Conservation (phyloP, 2,888 invertebrate genomes). For the Oxyscelio sp. region DNA sequence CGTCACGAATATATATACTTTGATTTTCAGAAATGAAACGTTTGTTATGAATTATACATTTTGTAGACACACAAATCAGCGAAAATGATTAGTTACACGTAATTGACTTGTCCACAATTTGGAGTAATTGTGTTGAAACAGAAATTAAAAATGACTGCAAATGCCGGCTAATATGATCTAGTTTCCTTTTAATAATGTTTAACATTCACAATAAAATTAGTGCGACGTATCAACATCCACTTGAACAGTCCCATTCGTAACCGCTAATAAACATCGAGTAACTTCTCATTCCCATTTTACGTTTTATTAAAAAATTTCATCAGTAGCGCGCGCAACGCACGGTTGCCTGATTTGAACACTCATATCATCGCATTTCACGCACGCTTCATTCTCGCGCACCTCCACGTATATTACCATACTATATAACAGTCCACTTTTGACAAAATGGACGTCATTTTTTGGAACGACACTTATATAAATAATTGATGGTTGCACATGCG, state of each 20-base stretch:
- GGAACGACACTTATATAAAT: slow-evolving; percentile 71
- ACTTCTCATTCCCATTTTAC: slow-evolving; percentile 21
- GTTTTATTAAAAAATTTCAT: slow-evolving; percentile 41
- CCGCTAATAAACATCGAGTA: slow-evolving; percentile 59
- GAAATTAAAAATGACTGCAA: background rate
- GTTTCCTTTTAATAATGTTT: slow-evolving; percentile 45
- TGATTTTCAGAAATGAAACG: background rate
- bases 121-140: background rate
- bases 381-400: slow-evolving; percentile 12
- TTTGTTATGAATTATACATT: too few species aligned
- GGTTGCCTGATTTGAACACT: slow-evolving; percentile 37
- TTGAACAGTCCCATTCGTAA: slow-evolving; percentile 47
- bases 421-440: slow-evolving; percentile 63
- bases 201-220: slow-evolving; percentile 72
- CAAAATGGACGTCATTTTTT: slow-evolving; percentile 60
- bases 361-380: slow-evolving; percentile 8
- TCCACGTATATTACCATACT: slow-evolving; percentile 47
- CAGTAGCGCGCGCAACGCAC: slow-evolving; percentile 29
- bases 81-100: too few species aligned
- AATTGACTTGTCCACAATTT: too few species aligned
- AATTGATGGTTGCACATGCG: slow-evolving; percentile 84
- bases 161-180: slow-evolving; percentile 35
- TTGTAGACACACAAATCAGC: too few species aligned
- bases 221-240: slow-evolving; percentile 55
- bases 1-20: background rate